Percentiles rank a stretch among this genome's conserved stretches.
These are phyloP conservation scores for Atherinosoma microstoma DNA, from an alignment of 2,797 vertebrate species.

Conservation along the genomic window DNA sequence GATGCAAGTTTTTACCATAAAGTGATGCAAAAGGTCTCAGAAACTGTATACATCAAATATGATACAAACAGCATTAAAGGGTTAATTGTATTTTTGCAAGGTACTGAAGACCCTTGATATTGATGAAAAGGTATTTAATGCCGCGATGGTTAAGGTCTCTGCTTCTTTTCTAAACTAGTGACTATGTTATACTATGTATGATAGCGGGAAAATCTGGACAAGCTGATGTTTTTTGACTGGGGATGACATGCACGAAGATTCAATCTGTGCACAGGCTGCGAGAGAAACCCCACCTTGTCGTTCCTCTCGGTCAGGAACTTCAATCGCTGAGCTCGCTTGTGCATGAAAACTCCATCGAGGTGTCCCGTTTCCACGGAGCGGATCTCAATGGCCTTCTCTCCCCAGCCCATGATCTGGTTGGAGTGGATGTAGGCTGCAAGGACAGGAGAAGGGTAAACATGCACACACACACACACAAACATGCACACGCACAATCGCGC, in stretches of 20 bases:
- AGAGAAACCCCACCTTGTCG: conserved; percentile 89
- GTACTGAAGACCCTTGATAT: too few relatives aligned
- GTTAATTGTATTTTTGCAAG: too few relatives aligned
- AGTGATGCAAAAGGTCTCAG: too few relatives aligned
- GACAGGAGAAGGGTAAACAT: conserved; percentile 48
- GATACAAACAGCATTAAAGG: too few relatives aligned
- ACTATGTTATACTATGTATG: not conserved
- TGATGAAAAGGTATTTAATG: not conserved
- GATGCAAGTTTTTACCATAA: too few relatives aligned
- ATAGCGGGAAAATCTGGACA: not conserved
- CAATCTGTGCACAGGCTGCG: not conserved
- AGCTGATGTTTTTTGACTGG: not conserved
- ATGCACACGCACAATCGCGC: too few relatives aligned
- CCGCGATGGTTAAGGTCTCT: not conserved
- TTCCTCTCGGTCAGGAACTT: conserved; percentile 99
- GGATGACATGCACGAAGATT: not conserved
- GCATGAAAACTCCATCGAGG: conserved; percentile 99
- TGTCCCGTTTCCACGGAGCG: conserved; percentile 99
- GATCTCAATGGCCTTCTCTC: conserved; percentile 99
- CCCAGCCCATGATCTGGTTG: conserved; percentile 99
- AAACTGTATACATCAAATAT: too few relatives aligned
- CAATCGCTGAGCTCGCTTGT: conserved; percentile 98
- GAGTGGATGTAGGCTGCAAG: conserved; percentile 98
- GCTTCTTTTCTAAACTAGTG: too few relatives aligned
- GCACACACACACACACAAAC: conserved; percentile 3